Evolutionary conservation across 2,113 vertebrate genomes (phyloP).

Genomic region (Hemiscyllium ocellatum): DNA sequence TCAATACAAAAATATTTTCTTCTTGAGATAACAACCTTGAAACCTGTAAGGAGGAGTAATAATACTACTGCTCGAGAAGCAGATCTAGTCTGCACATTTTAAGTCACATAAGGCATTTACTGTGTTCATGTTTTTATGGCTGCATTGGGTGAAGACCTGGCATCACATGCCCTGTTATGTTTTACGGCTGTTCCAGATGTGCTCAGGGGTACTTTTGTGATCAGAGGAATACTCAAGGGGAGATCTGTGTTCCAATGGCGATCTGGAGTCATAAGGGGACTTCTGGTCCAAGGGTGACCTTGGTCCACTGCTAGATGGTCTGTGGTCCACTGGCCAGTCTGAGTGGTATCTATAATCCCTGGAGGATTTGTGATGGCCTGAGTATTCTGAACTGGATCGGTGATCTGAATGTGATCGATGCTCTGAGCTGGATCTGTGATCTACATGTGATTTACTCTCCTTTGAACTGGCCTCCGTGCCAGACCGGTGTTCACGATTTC

Average conservation of each 20-base stretch:
- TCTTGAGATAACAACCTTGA: constrained; percentile 71
- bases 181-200: constrained; percentile 89
- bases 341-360: constrained; percentile 87
- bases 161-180: constrained; percentile 75
- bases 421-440: constrained; percentile 67
- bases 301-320: constrained; percentile 75
- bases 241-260: constrained; percentile 75
- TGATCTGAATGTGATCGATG: constrained; percentile 68
- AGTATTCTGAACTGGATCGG: constrained; percentile 36
- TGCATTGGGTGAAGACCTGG: constrained; percentile 58
- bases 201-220: constrained; percentile 93
- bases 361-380: constrained; percentile 69
- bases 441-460: constrained; percentile 64
- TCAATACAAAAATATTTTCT: constrained; percentile 98
- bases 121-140: constrained; percentile 87
- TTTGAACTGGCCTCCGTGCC: constrained; percentile 68
- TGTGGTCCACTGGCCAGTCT: constrained; percentile 89
- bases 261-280: constrained; percentile 82
- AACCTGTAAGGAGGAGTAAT: constrained; percentile 71
- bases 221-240: constrained; percentile 90
- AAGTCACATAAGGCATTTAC: constrained; percentile 94
- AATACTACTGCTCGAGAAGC: constrained; percentile 69
- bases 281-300: constrained; percentile 84
- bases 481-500: constrained; percentile 78
- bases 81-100: constrained; percentile 73